phyloP scores from a whole-genome alignment of 2,888 invertebrate species.

The Smittia sp. region DNA sequence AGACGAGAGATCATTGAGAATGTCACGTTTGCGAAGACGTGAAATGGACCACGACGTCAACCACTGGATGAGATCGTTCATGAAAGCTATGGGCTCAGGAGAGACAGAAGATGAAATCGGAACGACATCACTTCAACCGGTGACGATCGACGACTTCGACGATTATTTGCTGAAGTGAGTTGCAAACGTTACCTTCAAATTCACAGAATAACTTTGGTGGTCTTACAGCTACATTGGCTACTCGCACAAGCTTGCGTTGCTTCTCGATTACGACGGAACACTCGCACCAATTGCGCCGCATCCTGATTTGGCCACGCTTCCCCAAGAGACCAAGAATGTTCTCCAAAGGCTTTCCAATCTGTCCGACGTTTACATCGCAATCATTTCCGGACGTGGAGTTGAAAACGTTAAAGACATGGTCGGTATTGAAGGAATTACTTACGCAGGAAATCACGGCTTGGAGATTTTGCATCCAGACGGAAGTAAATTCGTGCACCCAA shows the following conservation, averaged over 20 bases:
- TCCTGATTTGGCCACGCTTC: constrained; percentile 82
- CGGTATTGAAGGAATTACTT: constrained; percentile 85
- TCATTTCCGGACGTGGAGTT: constrained; percentile 82
- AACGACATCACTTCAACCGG: constrained; percentile 81
- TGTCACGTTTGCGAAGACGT: constrained; percentile 78
- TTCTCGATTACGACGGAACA: constrained; percentile 86
- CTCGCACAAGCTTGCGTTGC: constrained; percentile 77
- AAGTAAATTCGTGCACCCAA: constrained; percentile 85
- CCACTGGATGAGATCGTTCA: constrained; percentile 84
- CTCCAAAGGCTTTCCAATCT: constrained; percentile 78
- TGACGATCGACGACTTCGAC: constrained; percentile 88
- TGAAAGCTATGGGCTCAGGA: constrained; percentile 82
- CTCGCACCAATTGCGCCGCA: constrained; percentile 85
- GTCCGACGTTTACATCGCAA: constrained; percentile 78
- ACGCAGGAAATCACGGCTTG: constrained; percentile 85
- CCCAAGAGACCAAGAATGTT: constrained; percentile 79
- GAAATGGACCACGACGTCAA: constrained; percentile 82
- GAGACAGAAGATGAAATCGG: constrained; percentile 80
- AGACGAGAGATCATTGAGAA: constrained; percentile 79
- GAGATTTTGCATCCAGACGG: constrained; percentile 89
- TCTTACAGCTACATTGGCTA: constrained; percentile 74
- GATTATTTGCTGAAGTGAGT: constrained; percentile 82
- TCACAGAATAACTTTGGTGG: background rate
- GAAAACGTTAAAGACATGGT: constrained; percentile 88
- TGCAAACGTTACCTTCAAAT: background rate